phyloP scores from a whole-genome alignment of 2,888 invertebrate genomes.

The Barypeithes pellucidus region DNA sequence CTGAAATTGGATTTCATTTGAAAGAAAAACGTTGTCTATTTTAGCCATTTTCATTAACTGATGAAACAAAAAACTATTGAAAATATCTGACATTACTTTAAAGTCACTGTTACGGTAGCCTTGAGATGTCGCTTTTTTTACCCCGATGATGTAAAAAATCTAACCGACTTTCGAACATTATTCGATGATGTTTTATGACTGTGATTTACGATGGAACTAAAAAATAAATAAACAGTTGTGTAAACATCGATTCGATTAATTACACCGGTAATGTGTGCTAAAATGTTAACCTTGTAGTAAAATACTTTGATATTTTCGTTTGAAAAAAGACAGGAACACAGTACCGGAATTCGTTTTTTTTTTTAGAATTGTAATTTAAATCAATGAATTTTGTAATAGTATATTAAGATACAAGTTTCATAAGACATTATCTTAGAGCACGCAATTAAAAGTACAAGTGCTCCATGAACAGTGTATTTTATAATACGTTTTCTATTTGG shows the following conservation, averaged over 20 bases:
- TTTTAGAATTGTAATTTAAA: too few species aligned
- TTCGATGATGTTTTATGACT: not conserved
- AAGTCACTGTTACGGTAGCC: not conserved
- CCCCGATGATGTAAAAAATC: not conserved
- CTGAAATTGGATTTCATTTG: too few species aligned
- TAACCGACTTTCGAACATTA: not conserved
- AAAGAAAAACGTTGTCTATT: too few species aligned
- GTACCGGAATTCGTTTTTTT: slow-evolving; percentile 1
- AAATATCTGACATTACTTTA: too few species aligned
- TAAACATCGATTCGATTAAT: slow-evolving; percentile 20
- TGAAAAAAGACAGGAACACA: not conserved
- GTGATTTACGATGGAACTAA: not conserved
- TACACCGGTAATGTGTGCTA: slow-evolving; percentile 20
- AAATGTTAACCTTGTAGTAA: slow-evolving; percentile 35
- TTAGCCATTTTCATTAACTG: too few species aligned
- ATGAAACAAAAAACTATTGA: too few species aligned
- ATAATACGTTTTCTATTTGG: too few species aligned
- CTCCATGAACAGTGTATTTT: too few species aligned
- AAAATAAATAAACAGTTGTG: slow-evolving; percentile 16
- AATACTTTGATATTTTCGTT: slow-evolving; percentile 22
- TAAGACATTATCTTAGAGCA: too few species aligned
- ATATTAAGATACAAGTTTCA: too few species aligned
- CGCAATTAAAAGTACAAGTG: too few species aligned
- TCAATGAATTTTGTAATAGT: too few species aligned
- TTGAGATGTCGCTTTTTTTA: not conserved